Conservation (phyloP, 2,113 vertebrate species). For the Mastomys coucha region DNA sequence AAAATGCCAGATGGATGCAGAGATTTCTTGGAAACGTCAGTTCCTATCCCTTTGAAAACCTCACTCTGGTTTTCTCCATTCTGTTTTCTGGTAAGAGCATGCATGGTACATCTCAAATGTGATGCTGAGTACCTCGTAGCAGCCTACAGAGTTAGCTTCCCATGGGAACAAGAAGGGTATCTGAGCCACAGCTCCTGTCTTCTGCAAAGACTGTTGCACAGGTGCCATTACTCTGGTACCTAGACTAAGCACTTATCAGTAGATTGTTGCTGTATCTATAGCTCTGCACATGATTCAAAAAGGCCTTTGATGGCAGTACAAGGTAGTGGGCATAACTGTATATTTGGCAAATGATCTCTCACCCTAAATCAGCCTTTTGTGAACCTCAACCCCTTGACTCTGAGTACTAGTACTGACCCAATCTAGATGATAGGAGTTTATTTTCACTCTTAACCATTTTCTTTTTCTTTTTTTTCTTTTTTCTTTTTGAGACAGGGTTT, state of each 20-base stretch:
- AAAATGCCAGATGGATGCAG: not conserved
- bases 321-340: not conserved
- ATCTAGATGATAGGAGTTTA: not conserved
- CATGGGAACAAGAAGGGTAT: not conserved
- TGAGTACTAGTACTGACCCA: not conserved
- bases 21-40: not conserved
- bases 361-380: constrained; percentile 9
- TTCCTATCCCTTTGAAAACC: constrained; percentile 51
- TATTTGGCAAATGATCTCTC: not conserved
- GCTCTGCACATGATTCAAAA: not conserved
- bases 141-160: not conserved
- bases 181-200: not conserved
- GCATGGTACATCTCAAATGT: not conserved
- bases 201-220: no score
- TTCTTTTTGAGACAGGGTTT: no score
- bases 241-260: not conserved
- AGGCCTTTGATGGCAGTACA: not conserved
- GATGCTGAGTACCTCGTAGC: not conserved
- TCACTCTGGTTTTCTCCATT: constrained; percentile 46
- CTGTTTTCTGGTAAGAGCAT: constrained; percentile 6
- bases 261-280: not conserved
- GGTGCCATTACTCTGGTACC: not conserved
- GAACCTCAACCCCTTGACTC: not conserved
- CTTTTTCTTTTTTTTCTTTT: no score
- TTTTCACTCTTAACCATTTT: not conserved